Evolutionary conservation across 2,888 invertebrate genomes (phyloP), one percentile per base, ranked within the genome.

Genomic region (Pasiphila rectangulata): DNA sequence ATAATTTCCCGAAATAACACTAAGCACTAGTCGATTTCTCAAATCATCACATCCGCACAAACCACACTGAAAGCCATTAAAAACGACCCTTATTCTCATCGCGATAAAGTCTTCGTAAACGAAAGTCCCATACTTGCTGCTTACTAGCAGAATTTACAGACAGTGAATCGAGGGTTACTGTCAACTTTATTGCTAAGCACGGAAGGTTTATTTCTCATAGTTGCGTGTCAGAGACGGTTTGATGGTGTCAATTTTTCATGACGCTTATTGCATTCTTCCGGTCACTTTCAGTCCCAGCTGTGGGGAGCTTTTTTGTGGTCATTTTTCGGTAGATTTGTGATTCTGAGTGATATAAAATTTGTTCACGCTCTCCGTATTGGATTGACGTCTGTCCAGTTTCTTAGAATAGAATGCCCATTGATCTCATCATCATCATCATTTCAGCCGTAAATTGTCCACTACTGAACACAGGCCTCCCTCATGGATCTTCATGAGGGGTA

Each of bases 231-330:
- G 55, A 56, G 58, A 60, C 58, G 58, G 47, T 51, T 50, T 69
- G 67, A 79, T 78, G 69, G 46, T 55, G 62, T 56, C 70, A 52
- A 83, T 83, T 79, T 83, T 75, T 83, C 80, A 79, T 64, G 66
- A 64, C 69, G 69, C 51, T 49, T 51, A 54, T 46, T 34, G 39
- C 44, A 44, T 54, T 61, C 61, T 71, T 79, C 75, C 76, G 67
- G 68, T 68, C 69, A 64, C 65, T 64, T 69, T 71, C 63, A 56
- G 59, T 59, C 58, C 55, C 57, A 61, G 56, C 46, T 57, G 50
- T 49, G 36, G 54, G 58, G 42, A 29, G 6, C 54, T 42, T 62
- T 66, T 59, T 57, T 70, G 67, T 67, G 62, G 67, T 61, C 12
- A 38, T 37, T 37, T 37, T 27, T 7, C 10, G 23, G 16, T 4